phyloP scores from a whole-genome alignment of 1,140 invertebrate species.

The Artemia franciscana region DNA sequence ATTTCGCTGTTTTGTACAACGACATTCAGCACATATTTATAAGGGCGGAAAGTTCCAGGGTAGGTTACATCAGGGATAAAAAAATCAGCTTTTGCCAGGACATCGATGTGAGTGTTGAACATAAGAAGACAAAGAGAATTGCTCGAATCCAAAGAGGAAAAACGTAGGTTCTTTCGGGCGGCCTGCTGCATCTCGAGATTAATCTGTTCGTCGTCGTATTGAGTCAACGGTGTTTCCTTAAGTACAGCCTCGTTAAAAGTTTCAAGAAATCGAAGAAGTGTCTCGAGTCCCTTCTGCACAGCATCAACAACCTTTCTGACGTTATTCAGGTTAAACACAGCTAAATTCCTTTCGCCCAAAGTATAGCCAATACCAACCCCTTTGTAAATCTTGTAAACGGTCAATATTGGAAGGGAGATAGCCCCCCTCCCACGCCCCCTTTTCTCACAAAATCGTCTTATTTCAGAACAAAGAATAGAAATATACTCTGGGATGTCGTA shows the following conservation, averaged over 20 bases:
- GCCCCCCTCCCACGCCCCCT: too few relatives aligned
- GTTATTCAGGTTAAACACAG: background rate
- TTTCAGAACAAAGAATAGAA: too few relatives aligned
- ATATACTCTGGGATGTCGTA: too few relatives aligned
- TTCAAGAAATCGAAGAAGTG: background rate
- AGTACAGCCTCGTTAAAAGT: background rate
- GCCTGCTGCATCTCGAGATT: background rate
- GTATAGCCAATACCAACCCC: too few relatives aligned
- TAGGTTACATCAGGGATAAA: background rate
- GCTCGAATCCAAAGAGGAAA: background rate
- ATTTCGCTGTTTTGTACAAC: background rate
- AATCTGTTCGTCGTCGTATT: background rate
- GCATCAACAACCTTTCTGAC: background rate
- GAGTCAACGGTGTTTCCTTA: background rate
- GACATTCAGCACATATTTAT: background rate
- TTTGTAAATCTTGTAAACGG: too few relatives aligned
- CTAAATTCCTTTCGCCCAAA: too few relatives aligned
- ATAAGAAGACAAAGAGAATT: background rate
- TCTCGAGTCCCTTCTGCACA: background rate
- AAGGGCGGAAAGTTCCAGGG: background rate
- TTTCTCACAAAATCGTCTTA: too few relatives aligned
- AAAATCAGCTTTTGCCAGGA: background rate
- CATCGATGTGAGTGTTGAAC: background rate
- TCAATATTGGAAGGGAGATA: too few relatives aligned
- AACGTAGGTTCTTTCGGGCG: background rate